Evolutionary conservation across 2,797 vertebrate species (phyloP).

Genomic region (Ptychobarbus kaznakovi): DNA sequence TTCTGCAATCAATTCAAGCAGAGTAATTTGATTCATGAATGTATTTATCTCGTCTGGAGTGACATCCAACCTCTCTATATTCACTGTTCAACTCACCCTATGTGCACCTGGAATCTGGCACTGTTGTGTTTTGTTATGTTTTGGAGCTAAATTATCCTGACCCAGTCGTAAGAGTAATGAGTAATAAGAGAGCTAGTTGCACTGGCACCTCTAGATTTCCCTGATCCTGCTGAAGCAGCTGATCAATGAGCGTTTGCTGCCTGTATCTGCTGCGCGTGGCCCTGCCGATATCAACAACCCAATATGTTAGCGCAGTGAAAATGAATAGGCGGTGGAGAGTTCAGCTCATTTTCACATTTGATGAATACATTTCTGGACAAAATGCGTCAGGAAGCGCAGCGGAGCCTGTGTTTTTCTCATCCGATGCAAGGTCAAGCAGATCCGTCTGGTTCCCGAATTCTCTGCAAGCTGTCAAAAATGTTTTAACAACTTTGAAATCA

Average conservation of each 20-base stretch:
- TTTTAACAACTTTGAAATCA: constrained; percentile 65
- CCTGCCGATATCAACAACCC: constrained; percentile 22
- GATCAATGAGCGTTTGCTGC: constrained; percentile 47
- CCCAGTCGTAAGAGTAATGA: constrained; percentile 43
- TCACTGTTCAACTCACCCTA: constrained; percentile 3
- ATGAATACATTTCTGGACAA: constrained; percentile 53
- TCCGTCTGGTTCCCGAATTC: constrained; percentile 64
- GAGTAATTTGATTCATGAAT: constrained; percentile 37
- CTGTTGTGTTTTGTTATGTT: constrained; percentile 33
- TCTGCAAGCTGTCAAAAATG: constrained; percentile 55
- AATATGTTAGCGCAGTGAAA: constrained; percentile 35
- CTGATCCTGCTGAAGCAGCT: constrained; percentile 45
- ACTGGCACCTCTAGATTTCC: constrained; percentile 52
- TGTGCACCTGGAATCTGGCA: neutral
- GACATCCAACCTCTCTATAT: neutral
- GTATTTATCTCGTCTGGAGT: constrained; percentile 11
- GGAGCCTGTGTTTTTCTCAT: constrained; percentile 70
- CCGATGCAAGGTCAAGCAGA: constrained; percentile 71
- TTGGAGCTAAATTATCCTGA: constrained; percentile 37
- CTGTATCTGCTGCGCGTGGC: neutral
- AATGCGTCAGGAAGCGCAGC: constrained; percentile 40
- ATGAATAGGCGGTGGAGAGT: constrained; percentile 37
- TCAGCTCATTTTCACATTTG: constrained; percentile 48
- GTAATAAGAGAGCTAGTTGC: constrained; percentile 47
- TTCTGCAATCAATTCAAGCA: constrained; percentile 11